Conservation (phyloP, 2,797 vertebrate species). For the Delichon dasypus region DNA sequence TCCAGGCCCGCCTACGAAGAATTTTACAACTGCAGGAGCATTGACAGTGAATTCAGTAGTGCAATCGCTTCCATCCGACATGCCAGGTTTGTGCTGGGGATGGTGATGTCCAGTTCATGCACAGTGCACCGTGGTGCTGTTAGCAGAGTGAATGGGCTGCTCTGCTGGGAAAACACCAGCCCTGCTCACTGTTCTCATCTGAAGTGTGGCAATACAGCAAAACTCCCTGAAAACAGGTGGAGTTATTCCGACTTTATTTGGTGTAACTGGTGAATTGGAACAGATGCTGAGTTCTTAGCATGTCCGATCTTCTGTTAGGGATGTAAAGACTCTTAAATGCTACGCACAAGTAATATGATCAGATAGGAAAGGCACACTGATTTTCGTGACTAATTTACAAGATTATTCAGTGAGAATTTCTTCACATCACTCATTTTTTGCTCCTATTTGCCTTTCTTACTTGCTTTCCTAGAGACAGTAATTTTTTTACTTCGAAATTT, state of each 20-base stretch:
- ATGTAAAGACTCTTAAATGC: background rate
- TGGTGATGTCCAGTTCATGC: background rate
- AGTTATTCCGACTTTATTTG: background rate
- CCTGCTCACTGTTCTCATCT: background rate
- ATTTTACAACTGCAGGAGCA: slow-evolving; percentile 98
- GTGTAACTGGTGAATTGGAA: background rate
- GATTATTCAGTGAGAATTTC: background rate
- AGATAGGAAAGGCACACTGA: background rate
- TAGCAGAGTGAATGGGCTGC: background rate
- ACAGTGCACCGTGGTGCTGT: background rate
- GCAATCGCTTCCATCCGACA: slow-evolving; percentile 97
- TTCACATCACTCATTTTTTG: background rate
- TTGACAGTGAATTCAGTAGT: slow-evolving; percentile 96
- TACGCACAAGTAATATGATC: background rate
- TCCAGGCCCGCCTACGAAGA: slow-evolving; percentile 96
- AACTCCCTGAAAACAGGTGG: background rate
- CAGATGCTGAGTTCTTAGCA: background rate
- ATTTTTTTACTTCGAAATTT: background rate
- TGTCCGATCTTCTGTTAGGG: background rate
- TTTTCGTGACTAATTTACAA: background rate
- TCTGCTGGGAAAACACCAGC: background rate
- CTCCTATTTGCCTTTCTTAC: background rate
- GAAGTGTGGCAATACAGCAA: background rate
- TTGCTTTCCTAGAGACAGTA: background rate
- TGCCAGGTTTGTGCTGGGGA: slow-evolving; percentile 82